Evolutionary conservation across 2,113 vertebrate species (phyloP), one percentile per base, ranked within the genome.

Genomic region (Rhinolophus sinicus): DNA sequence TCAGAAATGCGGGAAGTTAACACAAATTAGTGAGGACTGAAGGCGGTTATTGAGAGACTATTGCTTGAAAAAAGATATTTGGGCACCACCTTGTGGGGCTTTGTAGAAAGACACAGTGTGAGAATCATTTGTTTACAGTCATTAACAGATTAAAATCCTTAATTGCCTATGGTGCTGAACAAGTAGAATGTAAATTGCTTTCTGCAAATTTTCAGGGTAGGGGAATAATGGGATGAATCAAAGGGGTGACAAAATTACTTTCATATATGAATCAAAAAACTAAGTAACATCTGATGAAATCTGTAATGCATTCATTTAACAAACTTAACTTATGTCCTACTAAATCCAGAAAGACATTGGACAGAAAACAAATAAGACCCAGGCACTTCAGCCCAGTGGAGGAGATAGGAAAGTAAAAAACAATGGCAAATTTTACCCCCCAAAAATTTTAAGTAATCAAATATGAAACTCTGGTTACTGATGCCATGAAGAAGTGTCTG

Each of bases 1-100:
- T 97, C 62, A 80, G 77, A 96, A 95, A 86, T 54, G 18, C 9
- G 24, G 83, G 73, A 70, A 35, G 81, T 50, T 58, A 73, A 52
- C 2, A 65, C 30, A 96, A 75, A 80, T 92, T 82, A 91, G 7
- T 75, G 13, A 83, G 40, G 22, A 89, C 24, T n/a, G 33, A 38
- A 9, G 18, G 3, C 10, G 16, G 8, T 0, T 22, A 24, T 19
- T 38, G 15, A 67, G 24, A 35, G 19, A 92, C 58, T 54, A 28
- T 21, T 77, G 44, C 16, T 86, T 90, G 52, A 96, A 92, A 92
- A 93, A 87, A 94, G 93, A 93, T 89, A 96, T 97, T 98, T 89
- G 86, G 89, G 96, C 95, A 70, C 97, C 97, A 96, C 96, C 97
- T 97, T 96, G 97, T 98, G 97, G 97, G 65, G 2, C 28, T 89